These are phyloP conservation scores for Brenthis ino DNA, from an alignment of 2,888 invertebrate genomes.

Conservation along the genomic window DNA sequence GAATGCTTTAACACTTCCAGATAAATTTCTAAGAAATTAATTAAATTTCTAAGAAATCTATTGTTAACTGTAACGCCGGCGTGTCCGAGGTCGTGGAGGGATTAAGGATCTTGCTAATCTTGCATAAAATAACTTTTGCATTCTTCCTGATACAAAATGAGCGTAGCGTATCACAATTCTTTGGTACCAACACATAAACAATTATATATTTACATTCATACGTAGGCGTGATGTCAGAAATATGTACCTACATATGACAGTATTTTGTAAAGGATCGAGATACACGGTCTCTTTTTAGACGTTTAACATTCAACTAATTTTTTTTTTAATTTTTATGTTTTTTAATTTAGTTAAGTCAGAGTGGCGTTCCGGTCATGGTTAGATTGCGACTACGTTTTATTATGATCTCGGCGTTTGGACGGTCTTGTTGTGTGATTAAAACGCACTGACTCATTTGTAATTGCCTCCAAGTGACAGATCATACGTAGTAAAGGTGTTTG, in stretches of 20 bases:
- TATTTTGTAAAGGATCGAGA: neutral
- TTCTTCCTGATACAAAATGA: too few relatives aligned
- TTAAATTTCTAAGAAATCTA: too few relatives aligned
- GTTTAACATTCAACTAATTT: neutral
- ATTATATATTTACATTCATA: neutral
- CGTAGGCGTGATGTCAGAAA: constrained; percentile 1
- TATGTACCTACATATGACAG: neutral
- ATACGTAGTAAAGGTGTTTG: neutral
- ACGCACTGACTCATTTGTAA: neutral
- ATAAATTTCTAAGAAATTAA: too few relatives aligned
- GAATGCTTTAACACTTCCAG: too few relatives aligned
- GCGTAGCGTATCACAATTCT: too few relatives aligned
- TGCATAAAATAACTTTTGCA: too few relatives aligned
- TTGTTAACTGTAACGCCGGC: too few relatives aligned
- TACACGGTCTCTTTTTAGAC: neutral
- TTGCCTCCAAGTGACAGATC: neutral
- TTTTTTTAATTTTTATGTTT: neutral
- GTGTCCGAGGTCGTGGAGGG: too few relatives aligned
- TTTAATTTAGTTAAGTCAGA: constrained; percentile 3
- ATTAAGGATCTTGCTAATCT: too few relatives aligned
- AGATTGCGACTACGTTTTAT: neutral
- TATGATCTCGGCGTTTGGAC: constrained; percentile 4
- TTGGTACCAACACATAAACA: too few relatives aligned
- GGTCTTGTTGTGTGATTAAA: constrained; percentile 5
- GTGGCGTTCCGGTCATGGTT: constrained; percentile 3